phyloP scores from a whole-genome alignment of 2,888 invertebrate species.

The Ormyrus nitidulus region DNA sequence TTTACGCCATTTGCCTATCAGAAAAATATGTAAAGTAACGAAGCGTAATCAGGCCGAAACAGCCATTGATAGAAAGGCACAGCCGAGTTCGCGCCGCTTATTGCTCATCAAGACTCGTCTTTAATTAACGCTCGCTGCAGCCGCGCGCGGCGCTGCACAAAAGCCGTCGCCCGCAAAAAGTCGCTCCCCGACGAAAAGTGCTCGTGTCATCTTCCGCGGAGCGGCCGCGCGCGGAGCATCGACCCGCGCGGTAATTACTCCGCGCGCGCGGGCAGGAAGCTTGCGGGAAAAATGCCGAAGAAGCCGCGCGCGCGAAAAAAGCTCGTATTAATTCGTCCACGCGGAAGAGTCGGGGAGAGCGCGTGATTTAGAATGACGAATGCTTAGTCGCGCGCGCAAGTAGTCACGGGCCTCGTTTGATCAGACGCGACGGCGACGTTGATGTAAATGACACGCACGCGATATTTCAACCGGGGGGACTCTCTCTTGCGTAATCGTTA shows the following conservation, averaged over 20 bases:
- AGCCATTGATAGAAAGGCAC: too few relatives aligned
- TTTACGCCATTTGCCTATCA: too few relatives aligned
- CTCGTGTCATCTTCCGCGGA: constrained; percentile 22
- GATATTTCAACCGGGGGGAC: not conserved
- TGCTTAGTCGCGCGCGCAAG: not conserved
- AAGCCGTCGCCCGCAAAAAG: not conserved
- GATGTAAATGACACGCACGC: constrained; percentile 28
- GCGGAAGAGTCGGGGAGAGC: not conserved
- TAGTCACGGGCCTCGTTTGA: constrained; percentile 23
- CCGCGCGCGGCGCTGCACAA: not conserved
- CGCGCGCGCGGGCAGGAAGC: not conserved
- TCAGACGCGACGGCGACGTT: constrained; percentile 26
- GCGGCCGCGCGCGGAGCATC: constrained; percentile 3
- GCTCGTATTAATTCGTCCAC: constrained; percentile 18
- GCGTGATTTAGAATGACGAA: constrained; percentile 17
- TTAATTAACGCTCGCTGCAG: constrained; percentile 15
- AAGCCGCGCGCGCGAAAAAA: constrained; percentile 3
- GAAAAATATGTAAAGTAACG: too few relatives aligned
- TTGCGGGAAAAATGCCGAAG: not conserved
- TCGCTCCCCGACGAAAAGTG: not conserved
- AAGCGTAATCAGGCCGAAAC: too few relatives aligned
- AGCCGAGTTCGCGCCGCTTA: too few relatives aligned
- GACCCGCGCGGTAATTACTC: not conserved
- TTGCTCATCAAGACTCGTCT: not conserved
- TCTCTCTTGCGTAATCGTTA: constrained; percentile 20